These are phyloP conservation scores for Ceyx erithaca DNA, from an alignment of 2,797 vertebrate species.

Conservation along the genomic window DNA sequence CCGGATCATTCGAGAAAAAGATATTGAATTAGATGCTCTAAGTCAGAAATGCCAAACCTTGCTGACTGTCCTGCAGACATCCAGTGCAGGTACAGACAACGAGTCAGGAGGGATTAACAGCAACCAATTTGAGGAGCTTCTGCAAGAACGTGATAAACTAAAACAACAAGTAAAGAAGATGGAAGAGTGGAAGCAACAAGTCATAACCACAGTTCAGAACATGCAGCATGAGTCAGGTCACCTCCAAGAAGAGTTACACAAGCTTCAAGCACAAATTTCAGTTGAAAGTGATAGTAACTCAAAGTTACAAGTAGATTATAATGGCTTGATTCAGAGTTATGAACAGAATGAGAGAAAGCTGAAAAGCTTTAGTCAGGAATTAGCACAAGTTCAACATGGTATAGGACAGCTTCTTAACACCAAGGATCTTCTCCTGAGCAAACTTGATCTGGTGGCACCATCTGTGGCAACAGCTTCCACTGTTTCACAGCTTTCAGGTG, in stretches of 20 bases:
- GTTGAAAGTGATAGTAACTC: constrained; percentile 91
- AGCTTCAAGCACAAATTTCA: constrained; percentile 89
- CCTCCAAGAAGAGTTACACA: constrained; percentile 92
- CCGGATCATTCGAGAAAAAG: constrained; percentile 96
- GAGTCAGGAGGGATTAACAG: constrained; percentile 87
- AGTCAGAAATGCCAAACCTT: constrained; percentile 97
- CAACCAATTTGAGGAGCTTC: constrained; percentile 96
- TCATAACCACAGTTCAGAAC: constrained; percentile 96
- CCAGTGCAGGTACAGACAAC: constrained; percentile 68
- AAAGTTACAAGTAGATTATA: constrained; percentile 89
- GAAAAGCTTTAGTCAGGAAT: constrained; percentile 88
- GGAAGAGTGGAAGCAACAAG: constrained; percentile 99
- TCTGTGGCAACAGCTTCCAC: constrained; percentile 19
- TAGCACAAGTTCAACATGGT: constrained; percentile 92
- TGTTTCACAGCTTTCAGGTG: background rate
- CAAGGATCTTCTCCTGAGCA: constrained; percentile 91
- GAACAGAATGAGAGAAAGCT: constrained; percentile 93
- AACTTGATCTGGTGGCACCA: constrained; percentile 85
- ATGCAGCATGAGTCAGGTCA: constrained; percentile 97
- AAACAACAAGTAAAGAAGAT: constrained; percentile 99
- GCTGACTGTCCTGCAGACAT: constrained; percentile 90
- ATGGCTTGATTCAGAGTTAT: constrained; percentile 91
- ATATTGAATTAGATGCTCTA: constrained; percentile 97
- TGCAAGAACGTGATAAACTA: constrained; percentile 92
- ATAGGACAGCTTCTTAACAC: constrained; percentile 92